phyloP scores from a whole-genome alignment of 2,888 invertebrate species.

The Suillia variegata region DNA sequence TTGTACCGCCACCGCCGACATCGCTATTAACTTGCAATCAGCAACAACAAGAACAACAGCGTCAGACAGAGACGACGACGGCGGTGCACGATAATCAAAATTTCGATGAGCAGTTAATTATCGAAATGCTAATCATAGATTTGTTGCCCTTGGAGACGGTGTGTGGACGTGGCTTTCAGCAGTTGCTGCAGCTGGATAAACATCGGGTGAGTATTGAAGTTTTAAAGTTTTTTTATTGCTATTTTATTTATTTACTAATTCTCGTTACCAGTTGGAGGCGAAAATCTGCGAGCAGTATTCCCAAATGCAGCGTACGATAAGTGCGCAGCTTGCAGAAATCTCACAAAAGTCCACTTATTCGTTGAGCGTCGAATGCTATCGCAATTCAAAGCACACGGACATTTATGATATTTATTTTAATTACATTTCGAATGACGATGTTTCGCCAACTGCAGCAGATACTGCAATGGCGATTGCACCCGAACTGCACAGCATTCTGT shows the following conservation, averaged over 20 bases:
- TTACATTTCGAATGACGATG: too few species aligned
- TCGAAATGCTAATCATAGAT: constrained; percentile 42
- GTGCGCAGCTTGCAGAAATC: constrained; percentile 22
- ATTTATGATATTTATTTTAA: constrained; percentile 37
- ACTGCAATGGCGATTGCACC: constrained; percentile 6
- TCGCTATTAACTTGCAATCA: too few species aligned
- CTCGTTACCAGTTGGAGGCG: constrained; percentile 25
- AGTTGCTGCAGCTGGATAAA: constrained; percentile 24
- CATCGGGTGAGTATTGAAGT: too few species aligned
- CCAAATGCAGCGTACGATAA: constrained; percentile 25
- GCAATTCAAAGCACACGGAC: constrained; percentile 28
- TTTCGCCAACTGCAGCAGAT: too few species aligned
- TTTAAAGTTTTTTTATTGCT: too few species aligned
- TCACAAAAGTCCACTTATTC: constrained; percentile 34
- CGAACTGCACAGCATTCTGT: constrained; percentile 27
- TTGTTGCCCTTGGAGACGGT: constrained; percentile 34
- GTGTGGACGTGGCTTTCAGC: constrained; percentile 35
- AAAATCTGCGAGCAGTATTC: constrained; percentile 24
- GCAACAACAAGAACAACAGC: too few species aligned
- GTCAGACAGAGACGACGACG: neutral
- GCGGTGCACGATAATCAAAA: neutral
- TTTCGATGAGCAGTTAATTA: constrained; percentile 22
- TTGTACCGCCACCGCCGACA: too few species aligned
- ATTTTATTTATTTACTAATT: too few species aligned
- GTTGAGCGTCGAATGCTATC: constrained; percentile 33